These are phyloP conservation scores for Larimichthys crocea DNA, from an alignment of 2,113 vertebrate genomes.

Conservation along the genomic window DNA sequence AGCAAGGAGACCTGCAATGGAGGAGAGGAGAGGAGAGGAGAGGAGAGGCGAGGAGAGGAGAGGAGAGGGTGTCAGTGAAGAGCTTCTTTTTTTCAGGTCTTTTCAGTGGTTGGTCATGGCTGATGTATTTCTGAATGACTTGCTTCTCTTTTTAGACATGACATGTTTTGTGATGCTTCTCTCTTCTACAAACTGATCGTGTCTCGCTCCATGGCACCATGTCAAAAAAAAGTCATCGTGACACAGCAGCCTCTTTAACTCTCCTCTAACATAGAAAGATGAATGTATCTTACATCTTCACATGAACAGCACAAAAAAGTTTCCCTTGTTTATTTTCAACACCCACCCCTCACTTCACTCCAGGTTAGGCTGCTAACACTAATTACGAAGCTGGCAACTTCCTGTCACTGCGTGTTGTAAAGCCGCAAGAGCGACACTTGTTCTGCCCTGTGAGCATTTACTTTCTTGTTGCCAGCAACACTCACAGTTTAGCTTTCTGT, in stretches of 20 bases:
- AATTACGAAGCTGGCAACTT: constrained; percentile 32
- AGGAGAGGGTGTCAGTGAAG: too few relatives aligned
- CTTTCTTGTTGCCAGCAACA: constrained; percentile 1
- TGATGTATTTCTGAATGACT: background rate
- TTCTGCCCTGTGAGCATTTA: background rate
- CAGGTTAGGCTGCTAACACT: constrained; percentile 23
- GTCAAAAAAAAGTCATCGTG: background rate
- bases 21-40: too few relatives aligned
- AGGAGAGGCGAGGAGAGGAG: background rate
- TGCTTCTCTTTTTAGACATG: background rate
- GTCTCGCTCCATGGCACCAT: background rate
- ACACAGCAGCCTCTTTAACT: background rate
- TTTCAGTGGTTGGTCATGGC: background rate
- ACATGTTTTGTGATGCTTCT: background rate
- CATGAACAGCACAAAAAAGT: background rate
- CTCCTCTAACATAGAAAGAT: background rate
- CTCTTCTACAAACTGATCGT: background rate
- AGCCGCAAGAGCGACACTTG: constrained; percentile 1
- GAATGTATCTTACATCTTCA: background rate
- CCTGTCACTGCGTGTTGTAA: constrained; percentile 3
- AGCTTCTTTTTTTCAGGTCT: too few relatives aligned
- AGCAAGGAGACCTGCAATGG: constrained; percentile 11
- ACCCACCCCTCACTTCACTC: background rate
- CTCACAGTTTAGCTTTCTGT: background rate
- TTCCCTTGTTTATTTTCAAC: constrained; percentile 15